Conservation (phyloP, 2,113 vertebrate species). For the Toxotes jaculatrix region DNA sequence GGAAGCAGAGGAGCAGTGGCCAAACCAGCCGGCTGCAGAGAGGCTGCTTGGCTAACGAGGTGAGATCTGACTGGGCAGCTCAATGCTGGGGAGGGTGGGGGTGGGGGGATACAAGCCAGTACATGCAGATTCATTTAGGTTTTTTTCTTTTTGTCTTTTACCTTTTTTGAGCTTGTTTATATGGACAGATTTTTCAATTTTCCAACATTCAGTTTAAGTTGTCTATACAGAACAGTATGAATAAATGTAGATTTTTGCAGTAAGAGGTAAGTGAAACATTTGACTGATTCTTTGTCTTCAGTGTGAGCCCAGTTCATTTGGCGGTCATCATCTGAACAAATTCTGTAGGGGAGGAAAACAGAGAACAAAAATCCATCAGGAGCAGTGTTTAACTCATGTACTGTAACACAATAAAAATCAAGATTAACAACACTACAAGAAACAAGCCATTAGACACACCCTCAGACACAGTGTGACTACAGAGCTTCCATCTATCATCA, state of each 20-base stretch:
- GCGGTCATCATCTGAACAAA: constrained; percentile 99
- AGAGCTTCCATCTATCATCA: not conserved
- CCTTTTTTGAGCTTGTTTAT: constrained; percentile 75
- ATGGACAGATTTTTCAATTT: constrained; percentile 82
- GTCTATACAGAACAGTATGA: constrained; percentile 99
- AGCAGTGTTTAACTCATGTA: not conserved
- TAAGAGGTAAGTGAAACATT: constrained; percentile 99
- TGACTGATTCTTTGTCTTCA: constrained; percentile 90
- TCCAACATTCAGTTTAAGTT: constrained; percentile 94
- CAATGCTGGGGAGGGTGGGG: constrained; percentile 87
- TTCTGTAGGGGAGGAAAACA: constrained; percentile 81
- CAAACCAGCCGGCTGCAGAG: constrained; percentile 82
- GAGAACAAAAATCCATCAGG: not conserved
- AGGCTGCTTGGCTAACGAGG: constrained; percentile 84
- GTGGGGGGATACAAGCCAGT: constrained; percentile 94
- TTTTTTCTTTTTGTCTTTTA: constrained; percentile 71
- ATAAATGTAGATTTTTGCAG: constrained; percentile 98
- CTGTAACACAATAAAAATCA: not conserved
- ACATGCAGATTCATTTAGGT: constrained; percentile 89
- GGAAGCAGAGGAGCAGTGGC: constrained; percentile 84
- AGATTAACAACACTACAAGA: not conserved
- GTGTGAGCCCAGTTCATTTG: constrained; percentile 93
- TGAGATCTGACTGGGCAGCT: constrained; percentile 89
- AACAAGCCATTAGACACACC: not conserved
- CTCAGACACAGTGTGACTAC: not conserved